Evolutionary conservation across 2,797 vertebrate species (phyloP).

Genomic region (Odontamblyopus rebecca): DNA sequence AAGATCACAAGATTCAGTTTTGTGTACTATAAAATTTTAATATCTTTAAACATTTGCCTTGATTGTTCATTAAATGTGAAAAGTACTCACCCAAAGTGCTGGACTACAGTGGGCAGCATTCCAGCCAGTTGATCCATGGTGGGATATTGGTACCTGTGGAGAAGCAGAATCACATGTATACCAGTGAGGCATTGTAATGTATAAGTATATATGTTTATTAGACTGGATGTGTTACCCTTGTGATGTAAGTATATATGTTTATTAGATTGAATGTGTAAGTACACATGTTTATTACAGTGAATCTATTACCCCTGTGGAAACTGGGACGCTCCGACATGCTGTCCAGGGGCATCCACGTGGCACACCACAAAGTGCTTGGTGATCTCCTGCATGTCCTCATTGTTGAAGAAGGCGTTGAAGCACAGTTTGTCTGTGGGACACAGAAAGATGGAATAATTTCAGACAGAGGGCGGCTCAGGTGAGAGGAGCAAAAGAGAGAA

Average conservation of each 20-base stretch:
- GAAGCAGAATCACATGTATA: background rate
- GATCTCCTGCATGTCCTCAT: conserved; percentile 97
- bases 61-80: background rate
- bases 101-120: conserved; percentile 93
- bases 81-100: conserved; percentile 89
- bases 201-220: background rate
- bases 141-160: conserved; percentile 91
- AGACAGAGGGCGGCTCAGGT: conserved; percentile 6
- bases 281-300: background rate
- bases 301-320: conserved; percentile 75
- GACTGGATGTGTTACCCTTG: conserved; percentile 66
- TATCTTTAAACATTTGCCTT: background rate
- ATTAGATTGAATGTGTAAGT: background rate
- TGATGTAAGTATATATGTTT: conserved; percentile 16
- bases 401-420: conserved; percentile 93
- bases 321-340: conserved; percentile 91
- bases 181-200: background rate
- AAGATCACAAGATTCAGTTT: no score
- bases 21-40: no score
- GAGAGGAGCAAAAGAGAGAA: background rate
- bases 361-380: conserved; percentile 97
- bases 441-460: conserved; percentile 1
- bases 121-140: conserved; percentile 96
- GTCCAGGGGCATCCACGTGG: conserved; percentile 91
- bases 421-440: conserved; percentile 90